A percentile compares a stretch with the other conserved stretches of the same genome.
Evolutionary conservation across 2,888 invertebrate species (phyloP).

Genomic region (Melanostoma mellinum): DNA sequence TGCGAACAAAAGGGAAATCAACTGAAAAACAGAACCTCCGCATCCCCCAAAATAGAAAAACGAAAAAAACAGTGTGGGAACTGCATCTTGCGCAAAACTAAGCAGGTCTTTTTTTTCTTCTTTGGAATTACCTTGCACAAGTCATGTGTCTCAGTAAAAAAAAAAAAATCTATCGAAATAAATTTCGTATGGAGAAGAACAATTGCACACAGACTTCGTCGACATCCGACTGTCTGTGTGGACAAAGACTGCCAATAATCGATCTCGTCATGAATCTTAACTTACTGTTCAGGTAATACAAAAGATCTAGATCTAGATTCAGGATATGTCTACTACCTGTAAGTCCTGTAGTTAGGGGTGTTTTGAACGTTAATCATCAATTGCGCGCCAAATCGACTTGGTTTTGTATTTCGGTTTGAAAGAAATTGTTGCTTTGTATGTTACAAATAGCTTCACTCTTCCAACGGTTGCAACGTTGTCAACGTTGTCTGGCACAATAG

Average conservation of each 20-base stretch:
- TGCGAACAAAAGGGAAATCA: too few species aligned
- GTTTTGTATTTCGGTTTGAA: too few species aligned
- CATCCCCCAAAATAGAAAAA: slow-evolving; percentile 35
- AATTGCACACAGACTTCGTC: slow-evolving; percentile 42
- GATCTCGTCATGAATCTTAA: slow-evolving; percentile 68
- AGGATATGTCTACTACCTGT: slow-evolving; percentile 16
- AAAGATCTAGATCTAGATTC: slow-evolving; percentile 26
- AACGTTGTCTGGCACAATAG: too few species aligned
- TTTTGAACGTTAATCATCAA: too few species aligned
- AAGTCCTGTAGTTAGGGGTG: too few species aligned
- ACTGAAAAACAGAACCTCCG: neutral
- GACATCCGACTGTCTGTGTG: slow-evolving; percentile 52
- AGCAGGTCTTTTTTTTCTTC: slow-evolving; percentile 48
- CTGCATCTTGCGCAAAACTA: slow-evolving; percentile 70
- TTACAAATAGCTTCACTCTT: too few species aligned
- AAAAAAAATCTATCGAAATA: slow-evolving; percentile 23
- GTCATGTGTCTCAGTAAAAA: slow-evolving; percentile 57
- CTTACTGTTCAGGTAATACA: slow-evolving; percentile 33
- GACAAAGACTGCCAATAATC: slow-evolving; percentile 63
- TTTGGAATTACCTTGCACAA: slow-evolving; percentile 48
- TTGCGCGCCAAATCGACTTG: too few species aligned
- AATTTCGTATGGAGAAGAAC: slow-evolving; percentile 52
- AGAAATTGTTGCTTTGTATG: too few species aligned
- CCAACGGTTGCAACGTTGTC: too few species aligned
- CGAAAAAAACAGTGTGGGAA: slow-evolving; percentile 59